Evolutionary conservation across 2,888 invertebrate species (phyloP).

Genomic region (Microchrysa polita): DNA sequence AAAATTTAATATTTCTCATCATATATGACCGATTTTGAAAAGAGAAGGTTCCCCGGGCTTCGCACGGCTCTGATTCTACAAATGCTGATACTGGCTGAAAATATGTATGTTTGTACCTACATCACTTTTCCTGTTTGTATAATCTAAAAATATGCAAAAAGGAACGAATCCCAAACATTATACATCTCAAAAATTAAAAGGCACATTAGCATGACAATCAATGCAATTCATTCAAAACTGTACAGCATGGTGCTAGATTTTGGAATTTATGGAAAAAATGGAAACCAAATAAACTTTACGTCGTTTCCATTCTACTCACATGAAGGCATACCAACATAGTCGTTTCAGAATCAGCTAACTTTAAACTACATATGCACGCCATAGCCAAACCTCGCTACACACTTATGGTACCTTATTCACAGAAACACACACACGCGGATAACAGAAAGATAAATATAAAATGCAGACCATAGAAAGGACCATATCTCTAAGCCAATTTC

Average conservation of each 20-base stretch:
- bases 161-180: too few relatives aligned
- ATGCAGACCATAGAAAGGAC: conserved; percentile 43
- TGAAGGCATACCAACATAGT: not conserved
- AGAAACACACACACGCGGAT: not conserved
- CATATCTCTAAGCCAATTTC: conserved; percentile 49
- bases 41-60: too few relatives aligned
- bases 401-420: too few relatives aligned
- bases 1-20: too few relatives aligned
- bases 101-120: too few relatives aligned
- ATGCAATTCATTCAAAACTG: conserved; percentile 18
- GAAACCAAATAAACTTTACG: conserved; percentile 1
- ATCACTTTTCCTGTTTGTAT: too few relatives aligned
- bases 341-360: not conserved
- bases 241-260: conserved; percentile 16
- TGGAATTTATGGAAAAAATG: not conserved
- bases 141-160: too few relatives aligned
- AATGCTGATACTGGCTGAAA: too few relatives aligned
- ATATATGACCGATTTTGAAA: too few relatives aligned
- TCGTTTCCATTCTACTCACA: not conserved
- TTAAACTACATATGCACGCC: too few relatives aligned
- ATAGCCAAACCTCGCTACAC: not conserved
- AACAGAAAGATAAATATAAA: conserved; percentile 43
- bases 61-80: too few relatives aligned
- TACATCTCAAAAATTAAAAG: conserved; percentile 29
- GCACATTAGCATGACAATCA: conserved; percentile 30